phyloP scores from a whole-genome alignment of 2,113 vertebrate genomes.

The Rhinopomastus cyanomelas region DNA sequence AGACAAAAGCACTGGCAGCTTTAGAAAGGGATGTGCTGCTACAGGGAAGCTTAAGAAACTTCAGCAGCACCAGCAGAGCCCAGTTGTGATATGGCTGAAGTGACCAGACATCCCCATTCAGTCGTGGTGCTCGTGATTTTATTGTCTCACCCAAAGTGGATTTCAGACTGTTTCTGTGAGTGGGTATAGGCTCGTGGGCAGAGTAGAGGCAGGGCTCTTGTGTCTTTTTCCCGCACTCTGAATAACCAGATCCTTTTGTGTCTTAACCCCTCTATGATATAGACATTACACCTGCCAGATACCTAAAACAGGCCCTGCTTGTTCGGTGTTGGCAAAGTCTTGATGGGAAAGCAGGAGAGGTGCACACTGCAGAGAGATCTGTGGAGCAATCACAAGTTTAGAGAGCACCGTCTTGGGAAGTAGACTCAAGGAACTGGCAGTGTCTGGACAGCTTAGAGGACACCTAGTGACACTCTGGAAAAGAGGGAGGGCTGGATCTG shows the following conservation, averaged over 20 bases:
- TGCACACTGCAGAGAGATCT: accelerated
- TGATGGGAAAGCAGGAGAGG: background rate
- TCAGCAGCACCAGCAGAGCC: background rate
- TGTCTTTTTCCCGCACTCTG: background rate
- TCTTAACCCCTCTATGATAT: background rate
- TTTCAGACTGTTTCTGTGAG: background rate
- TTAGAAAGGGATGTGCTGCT: constrained; percentile 35
- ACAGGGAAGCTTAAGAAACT: constrained; percentile 5
- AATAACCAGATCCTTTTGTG: background rate
- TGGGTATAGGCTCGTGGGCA: accelerated
- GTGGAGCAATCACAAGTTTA: accelerated
- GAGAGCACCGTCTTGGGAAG: accelerated
- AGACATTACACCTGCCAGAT: background rate
- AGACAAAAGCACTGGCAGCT: constrained; percentile 58
- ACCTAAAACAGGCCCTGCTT: background rate
- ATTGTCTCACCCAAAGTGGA: background rate
- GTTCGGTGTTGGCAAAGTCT: background rate
- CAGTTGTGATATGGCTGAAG: background rate
- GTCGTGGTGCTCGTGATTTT: background rate
- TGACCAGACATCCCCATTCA: background rate
- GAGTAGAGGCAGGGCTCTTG: background rate
- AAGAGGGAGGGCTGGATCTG: background rate
- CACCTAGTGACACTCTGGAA: background rate
- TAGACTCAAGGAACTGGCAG: background rate
- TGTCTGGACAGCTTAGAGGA: background rate